Evolutionary conservation across 2,888 invertebrate species (phyloP), one percentile per base, ranked within the genome.

Genomic region (Leptopterna dolabrata): DNA sequence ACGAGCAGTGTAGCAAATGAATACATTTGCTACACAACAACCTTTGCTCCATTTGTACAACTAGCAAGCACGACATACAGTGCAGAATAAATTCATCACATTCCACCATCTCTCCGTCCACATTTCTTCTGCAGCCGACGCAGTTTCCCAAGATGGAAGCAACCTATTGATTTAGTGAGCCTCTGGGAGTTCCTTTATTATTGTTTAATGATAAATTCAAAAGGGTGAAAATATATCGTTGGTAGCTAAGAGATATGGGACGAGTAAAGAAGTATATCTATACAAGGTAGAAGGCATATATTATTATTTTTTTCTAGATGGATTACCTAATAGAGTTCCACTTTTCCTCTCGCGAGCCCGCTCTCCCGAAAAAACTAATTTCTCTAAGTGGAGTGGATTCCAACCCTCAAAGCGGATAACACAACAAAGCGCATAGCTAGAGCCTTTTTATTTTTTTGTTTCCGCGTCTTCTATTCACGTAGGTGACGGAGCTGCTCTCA

Each of bases 271-370:
- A 83, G 71, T 70, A 70, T 83, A 83, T 83, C 70, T 83, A 83
- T 83, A 83, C 41, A 70, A 83, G 83, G 71, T 70, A 63, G 85
- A 29, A 76, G 85, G 85, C 85, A 76, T 85, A 71, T 63, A 83
- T 83, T 83, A 83, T 83, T 24, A 63, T 55, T 43, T 85, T 29
- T 45, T 85, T 85, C 45, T 76, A 85, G 85, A 85, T 76, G 85
- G 85, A 85, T 85, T 85, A 85, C 85, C 85, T 76, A 85, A 85
- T 73, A 85, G 85, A 76, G 76, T 83, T 70, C 83, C 83, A 70
- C 70, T 70, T 83, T 83, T 70, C 71, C 83, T 83, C 70, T 70
- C 70, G 41, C 83, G 83, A 27, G 71, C 36, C 45, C n/a, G 51
- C 29, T 55, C 30, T 81, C 29, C 55, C 73, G 16, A 27, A 83